A percentile compares a stretch with the other conserved stretches of the same genome.
Conservation (phyloP, 2,113 vertebrate species). For the Malaclemys terrapin region DNA sequence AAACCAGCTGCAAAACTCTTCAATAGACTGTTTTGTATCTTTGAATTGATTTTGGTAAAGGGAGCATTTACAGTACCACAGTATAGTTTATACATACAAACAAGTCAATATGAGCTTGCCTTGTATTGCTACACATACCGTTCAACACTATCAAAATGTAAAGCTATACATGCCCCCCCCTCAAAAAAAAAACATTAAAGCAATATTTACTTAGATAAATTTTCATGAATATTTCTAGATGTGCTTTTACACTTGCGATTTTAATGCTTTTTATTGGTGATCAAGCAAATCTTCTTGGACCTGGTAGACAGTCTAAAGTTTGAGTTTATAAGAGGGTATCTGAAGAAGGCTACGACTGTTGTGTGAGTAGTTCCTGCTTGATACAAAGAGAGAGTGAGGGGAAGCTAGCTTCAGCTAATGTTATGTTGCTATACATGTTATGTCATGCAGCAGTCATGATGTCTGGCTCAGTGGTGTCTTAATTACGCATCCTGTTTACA, state of each 20-base stretch:
- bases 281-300: neutral
- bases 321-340: neutral
- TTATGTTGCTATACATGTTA: constrained; percentile 61
- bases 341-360: constrained; percentile 15
- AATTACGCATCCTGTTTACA: constrained; percentile 89
- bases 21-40: constrained; percentile 83
- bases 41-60: constrained; percentile 82
- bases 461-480: constrained; percentile 84
- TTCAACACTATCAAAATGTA: constrained; percentile 39
- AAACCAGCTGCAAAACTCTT: constrained; percentile 86
- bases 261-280: neutral
- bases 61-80: constrained; percentile 75
- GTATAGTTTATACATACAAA: constrained; percentile 36
- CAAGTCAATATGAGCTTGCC: constrained; percentile 53
- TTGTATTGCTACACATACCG: neutral
- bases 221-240: constrained; percentile 32
- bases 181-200: neutral
- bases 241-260: constrained; percentile 48
- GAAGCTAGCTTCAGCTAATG: constrained; percentile 45
- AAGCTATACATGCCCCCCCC: neutral
- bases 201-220: accelerated
- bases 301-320: constrained; percentile 29
- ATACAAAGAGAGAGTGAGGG: constrained; percentile 52
- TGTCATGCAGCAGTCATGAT: constrained; percentile 77
- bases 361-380: constrained; percentile 21